Base-by-base conservation (phyloP, 2,888 invertebrate genomes). In the Pseudococcus longispinus region DNA sequence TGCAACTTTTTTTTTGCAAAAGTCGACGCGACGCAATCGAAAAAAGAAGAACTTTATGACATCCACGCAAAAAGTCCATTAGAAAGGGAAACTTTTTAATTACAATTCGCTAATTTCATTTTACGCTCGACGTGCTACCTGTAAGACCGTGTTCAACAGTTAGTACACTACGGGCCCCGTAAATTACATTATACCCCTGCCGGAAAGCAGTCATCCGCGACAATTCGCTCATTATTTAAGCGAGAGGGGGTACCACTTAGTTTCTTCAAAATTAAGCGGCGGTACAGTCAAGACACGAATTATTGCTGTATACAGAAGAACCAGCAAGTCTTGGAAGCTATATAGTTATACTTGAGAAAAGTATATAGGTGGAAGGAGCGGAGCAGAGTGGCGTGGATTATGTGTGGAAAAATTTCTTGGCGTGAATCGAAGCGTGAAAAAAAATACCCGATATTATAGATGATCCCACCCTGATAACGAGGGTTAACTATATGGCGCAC, bases 91-190 rank as follows among this genome's bases (percentile, higher is more conserved):
- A 80, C 80, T 80, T 74, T 86, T 86, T 86, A 86, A 80, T 86
- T 86, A 86, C 77, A 80, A 77, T 86, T 86, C 86, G 86, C 86
- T 86, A 86, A 86, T 86, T 86, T 86, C 51, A 86, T 86, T 86
- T 86, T 77, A 86, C 86, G 86, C 51, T 29, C 46, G 74, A 37
- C 65, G 84, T 51, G 23, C 23, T 84, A 84, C 65, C 42, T 84
- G 84, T 32, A 42, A 80, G 42, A 70, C 70, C 70, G 70, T 55
- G 65, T 42, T 29, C 23, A 84, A 65, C 84, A 42, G 84, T 65
- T 84, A 84, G 29, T 26, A 70, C 29, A 18, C 77, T 13, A 20
- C 77, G 77, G 32, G 29, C 29, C 29, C 20, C 15, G 55, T 77
- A 46, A 86, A 86, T 86, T 86, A 80, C 42, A 37, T 51, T 77